Evolutionary conservation across 2,888 invertebrate genomes (phyloP).

Genomic region (Vanessa cardui): DNA sequence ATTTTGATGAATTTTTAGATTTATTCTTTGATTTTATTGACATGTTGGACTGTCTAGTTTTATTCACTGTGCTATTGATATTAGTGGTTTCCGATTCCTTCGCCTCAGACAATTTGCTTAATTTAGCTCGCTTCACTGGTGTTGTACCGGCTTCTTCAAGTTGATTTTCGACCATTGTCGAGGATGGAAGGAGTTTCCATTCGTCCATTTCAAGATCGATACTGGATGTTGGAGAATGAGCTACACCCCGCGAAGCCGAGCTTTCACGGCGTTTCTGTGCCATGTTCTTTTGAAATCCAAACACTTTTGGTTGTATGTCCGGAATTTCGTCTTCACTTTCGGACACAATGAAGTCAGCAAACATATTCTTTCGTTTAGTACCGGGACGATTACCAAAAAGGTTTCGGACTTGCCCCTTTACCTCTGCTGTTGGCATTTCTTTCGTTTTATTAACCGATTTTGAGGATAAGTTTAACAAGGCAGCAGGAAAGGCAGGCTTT

Average conservation of each 20-base stretch:
- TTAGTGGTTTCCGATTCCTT: slow-evolving; percentile 46
- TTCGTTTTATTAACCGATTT: slow-evolving; percentile 61
- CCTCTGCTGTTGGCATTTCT: slow-evolving; percentile 47
- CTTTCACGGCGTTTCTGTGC: slow-evolving; percentile 43
- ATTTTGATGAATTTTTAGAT: slow-evolving; percentile 39
- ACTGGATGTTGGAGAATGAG: slow-evolving; percentile 58
- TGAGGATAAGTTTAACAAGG: slow-evolving; percentile 58
- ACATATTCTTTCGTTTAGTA: slow-evolving; percentile 67
- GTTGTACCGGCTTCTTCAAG: slow-evolving; percentile 49
- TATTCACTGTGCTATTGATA: slow-evolving; percentile 32
- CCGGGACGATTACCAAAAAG: slow-evolving; percentile 60
- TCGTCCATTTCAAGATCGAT: slow-evolving; percentile 71
- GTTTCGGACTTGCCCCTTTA: slow-evolving; percentile 53
- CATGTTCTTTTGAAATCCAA: slow-evolving; percentile 55
- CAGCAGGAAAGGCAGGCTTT: slow-evolving; percentile 62
- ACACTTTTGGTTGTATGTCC: slow-evolving; percentile 63
- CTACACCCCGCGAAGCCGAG: slow-evolving; percentile 44
- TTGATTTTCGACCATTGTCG: slow-evolving; percentile 72
- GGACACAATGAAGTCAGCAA: slow-evolving; percentile 64
- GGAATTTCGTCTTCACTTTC: slow-evolving; percentile 72
- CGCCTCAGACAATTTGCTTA: slow-evolving; percentile 55
- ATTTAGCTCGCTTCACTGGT: slow-evolving; percentile 54
- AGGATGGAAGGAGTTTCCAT: slow-evolving; percentile 70
- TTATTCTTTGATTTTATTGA: slow-evolving; percentile 46
- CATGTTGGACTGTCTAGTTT: slow-evolving; percentile 48